These are phyloP conservation scores for Cabera pusaria DNA, from an alignment of 2,888 invertebrate species.

Conservation along the genomic window DNA sequence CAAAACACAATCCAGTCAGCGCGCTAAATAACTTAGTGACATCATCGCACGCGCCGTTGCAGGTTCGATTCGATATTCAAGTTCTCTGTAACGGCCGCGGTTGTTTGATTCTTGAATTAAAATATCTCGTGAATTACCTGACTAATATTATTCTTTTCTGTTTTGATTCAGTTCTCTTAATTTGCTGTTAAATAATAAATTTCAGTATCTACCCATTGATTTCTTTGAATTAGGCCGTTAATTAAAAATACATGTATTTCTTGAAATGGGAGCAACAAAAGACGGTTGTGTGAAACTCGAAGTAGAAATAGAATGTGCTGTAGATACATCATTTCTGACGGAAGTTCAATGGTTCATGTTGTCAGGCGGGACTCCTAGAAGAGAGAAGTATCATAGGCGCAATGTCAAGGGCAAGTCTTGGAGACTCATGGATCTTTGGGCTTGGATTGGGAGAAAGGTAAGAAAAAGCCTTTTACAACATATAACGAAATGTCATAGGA, in stretches of 20 bases:
- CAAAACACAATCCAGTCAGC: constrained; percentile 39
- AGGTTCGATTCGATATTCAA: constrained; percentile 24
- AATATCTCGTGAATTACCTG: too few species aligned
- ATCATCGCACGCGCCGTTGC: constrained; percentile 40
- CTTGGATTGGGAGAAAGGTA: constrained; percentile 77
- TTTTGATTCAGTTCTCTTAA: too few species aligned
- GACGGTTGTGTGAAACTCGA: constrained; percentile 53
- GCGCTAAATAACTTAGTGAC: constrained; percentile 48
- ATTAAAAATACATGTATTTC: too few species aligned
- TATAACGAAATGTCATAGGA: too few species aligned
- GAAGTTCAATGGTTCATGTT: constrained; percentile 71
- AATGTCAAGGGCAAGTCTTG: constrained; percentile 56
- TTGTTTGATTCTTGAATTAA: constrained; percentile 1
- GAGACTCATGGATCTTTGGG: constrained; percentile 65
- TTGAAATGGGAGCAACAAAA: constrained; percentile 23
- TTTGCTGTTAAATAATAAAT: too few species aligned
- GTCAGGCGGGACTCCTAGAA: constrained; percentile 65
- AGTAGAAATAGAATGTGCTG: constrained; percentile 61
- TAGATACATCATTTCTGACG: constrained; percentile 52
- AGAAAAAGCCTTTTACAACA: too few species aligned
- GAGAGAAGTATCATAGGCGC: constrained; percentile 54
- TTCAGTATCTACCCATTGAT: too few species aligned
- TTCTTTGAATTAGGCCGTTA: too few species aligned
- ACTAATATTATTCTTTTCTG: too few species aligned
- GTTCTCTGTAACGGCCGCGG: constrained; percentile 20